A percentile compares a stretch with the other conserved stretches of the same genome.
phyloP scores from a whole-genome alignment of 2,113 vertebrate genomes.

The Aepyceros melampus region DNA sequence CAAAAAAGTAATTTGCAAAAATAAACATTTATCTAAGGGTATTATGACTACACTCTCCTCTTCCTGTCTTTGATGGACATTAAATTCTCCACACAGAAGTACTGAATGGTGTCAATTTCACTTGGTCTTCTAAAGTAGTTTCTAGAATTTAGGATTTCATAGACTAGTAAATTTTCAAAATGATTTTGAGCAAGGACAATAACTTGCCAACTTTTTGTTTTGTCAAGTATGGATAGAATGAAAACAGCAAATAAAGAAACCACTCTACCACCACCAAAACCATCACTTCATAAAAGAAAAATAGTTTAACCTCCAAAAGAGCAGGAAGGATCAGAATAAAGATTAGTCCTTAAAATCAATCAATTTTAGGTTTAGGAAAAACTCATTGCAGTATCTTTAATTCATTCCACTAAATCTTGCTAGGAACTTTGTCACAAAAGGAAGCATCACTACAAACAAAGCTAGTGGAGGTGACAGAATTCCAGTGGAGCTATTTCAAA shows the following conservation, averaged over 20 bases:
- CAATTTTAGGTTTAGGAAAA: neutral
- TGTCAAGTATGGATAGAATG: neutral
- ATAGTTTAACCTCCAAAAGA: neutral
- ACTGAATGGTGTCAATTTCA: neutral
- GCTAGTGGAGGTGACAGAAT: neutral
- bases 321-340: neutral
- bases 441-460: neutral
- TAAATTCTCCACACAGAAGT: neutral
- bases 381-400: neutral
- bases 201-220: neutral
- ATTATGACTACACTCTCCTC: neutral
- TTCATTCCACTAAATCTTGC: neutral
- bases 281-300: neutral
- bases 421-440: neutral
- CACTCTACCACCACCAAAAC: neutral
- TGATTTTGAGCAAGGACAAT: neutral
- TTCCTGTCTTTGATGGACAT: neutral
- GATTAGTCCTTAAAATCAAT: neutral
- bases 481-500: neutral
- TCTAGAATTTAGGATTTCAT: neutral
- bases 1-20: slow-evolving; percentile 5
- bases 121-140: neutral
- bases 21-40: neutral
- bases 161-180: neutral
- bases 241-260: neutral